Percentiles rank a stretch among this genome's conserved stretches.
Evolutionary conservation across 2,888 invertebrate species (phyloP).

Genomic region (Conchocele bisecta): DNA sequence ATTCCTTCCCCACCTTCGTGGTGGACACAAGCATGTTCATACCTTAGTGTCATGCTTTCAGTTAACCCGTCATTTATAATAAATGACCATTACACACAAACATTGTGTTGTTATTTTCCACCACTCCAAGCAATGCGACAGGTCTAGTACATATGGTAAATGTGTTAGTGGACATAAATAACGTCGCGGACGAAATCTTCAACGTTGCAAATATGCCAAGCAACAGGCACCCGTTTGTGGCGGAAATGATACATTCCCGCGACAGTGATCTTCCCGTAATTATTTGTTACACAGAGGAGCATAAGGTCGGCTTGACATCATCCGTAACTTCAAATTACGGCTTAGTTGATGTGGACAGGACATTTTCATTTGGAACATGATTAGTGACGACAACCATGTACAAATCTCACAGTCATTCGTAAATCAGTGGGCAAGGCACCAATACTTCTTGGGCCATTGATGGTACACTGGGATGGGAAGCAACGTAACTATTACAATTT

Average conservation of each 20-base stretch:
- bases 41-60: too few species aligned
- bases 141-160: too few species aligned
- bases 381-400: constrained; percentile 17
- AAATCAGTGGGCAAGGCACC: constrained; percentile 12
- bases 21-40: too few species aligned
- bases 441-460: constrained; percentile 12
- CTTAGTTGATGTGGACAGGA: constrained; percentile 12
- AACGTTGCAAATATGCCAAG: constrained; percentile 1
- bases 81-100: too few species aligned
- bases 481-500: constrained; percentile 3
- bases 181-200: constrained; percentile 4
- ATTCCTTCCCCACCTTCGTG: too few species aligned
- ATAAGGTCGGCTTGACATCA: constrained; percentile 5
- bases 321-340: neutral
- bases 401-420: constrained; percentile 3
- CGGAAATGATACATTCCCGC: neutral
- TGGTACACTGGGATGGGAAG: constrained; percentile 29
- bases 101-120: too few species aligned
- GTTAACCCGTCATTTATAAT: too few species aligned
- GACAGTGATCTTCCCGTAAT: neutral
- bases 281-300: constrained; percentile 18
- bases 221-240: constrained; percentile 1
- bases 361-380: constrained; percentile 13
- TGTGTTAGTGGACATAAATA: too few species aligned
- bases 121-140: too few species aligned